Evolutionary conservation across 92 coral and sea anemone species (phyloP), one percentile per base, ranked within the genome.

Genomic region (Paramuricea clavata): DNA sequence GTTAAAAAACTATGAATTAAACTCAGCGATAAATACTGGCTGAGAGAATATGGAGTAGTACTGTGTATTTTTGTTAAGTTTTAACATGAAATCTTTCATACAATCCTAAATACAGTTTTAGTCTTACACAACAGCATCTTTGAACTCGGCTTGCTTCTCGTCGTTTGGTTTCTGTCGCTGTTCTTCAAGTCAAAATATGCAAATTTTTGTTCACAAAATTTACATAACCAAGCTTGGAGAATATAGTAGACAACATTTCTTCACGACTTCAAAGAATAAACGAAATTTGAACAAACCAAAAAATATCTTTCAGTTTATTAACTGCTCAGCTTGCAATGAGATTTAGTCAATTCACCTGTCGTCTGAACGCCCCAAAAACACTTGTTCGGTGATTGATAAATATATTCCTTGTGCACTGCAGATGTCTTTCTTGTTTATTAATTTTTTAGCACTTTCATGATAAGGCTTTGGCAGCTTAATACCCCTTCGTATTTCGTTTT

Each of bases 341-440:
- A 50, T 47, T 15, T 10, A 47, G 78, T 15, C 26, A 26, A 34
- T 78, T 78, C 83, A 78, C 83, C 83, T 78, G 83, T 32, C 69
- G 50, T 54, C 23, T 60, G 68, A 47, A 25, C 6, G 31, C 30
- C 68, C 68, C 31, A 16, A 60, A 60, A 60, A 60, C 68, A 60
- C 68, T 60, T 60, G 28, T 60, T 31, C 61, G 28, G 1, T 15
- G 68, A 60, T 60, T n/a, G 68, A 60, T 60, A 60, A 60, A 60
- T 60, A 60, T 60, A 28, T 60, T 60, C 68, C 68, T 60, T 60
- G 68, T 60, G 68, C 15, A 15, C 28, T 60, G 68, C 68, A 60
- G 68, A 60, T 60, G 68, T 25, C 68, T 28, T 22, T 8, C 68
- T 10, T 60, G 68, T 60, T 60, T 60, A 60, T 60, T 17, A 60